Evolutionary conservation across 35 echinoderm and acorn worm genomes (phyloP).

Genomic region (Acanthaster planci): DNA sequence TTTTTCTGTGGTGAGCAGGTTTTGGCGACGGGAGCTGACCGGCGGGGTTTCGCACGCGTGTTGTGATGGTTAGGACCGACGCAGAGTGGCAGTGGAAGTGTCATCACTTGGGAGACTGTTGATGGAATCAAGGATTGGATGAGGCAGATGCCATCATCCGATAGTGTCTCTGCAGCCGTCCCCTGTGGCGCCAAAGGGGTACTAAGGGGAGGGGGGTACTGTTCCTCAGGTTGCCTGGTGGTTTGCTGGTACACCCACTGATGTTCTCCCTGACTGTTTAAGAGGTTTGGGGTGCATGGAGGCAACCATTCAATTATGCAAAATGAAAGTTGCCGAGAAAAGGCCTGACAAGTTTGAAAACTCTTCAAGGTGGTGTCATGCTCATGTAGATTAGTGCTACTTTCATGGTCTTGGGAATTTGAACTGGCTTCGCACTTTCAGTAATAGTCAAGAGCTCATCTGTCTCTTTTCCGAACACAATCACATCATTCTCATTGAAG

Average conservation of each 20-base stretch:
- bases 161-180: slow-evolving; percentile 8
- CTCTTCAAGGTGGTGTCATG: background rate
- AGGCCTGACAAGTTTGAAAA: background rate
- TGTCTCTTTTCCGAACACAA: too few relatives aligned
- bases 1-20: background rate
- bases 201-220: background rate
- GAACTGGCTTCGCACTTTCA: too few relatives aligned
- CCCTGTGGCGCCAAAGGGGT: slow-evolving; percentile 3
- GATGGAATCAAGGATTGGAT: slow-evolving; percentile 33
- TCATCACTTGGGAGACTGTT: slow-evolving; percentile 23
- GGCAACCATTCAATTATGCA: background rate
- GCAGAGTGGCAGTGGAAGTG: slow-evolving; percentile 24
- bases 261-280: background rate
- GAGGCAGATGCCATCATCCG: slow-evolving; percentile 27
- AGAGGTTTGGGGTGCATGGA: background rate
- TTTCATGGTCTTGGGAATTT: too few relatives aligned
- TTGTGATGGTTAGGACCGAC: slow-evolving; percentile 28
- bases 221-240: background rate
- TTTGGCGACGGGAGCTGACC: background rate
- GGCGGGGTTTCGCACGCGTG: background rate
- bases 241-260: background rate
- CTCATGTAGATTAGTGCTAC: too few relatives aligned
- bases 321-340: background rate
- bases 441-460: too few relatives aligned
- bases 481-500: too few relatives aligned